These are phyloP conservation scores for Pygmarrhopalites habei DNA, from an alignment of 1,140 invertebrate species.

Conservation along the genomic window DNA sequence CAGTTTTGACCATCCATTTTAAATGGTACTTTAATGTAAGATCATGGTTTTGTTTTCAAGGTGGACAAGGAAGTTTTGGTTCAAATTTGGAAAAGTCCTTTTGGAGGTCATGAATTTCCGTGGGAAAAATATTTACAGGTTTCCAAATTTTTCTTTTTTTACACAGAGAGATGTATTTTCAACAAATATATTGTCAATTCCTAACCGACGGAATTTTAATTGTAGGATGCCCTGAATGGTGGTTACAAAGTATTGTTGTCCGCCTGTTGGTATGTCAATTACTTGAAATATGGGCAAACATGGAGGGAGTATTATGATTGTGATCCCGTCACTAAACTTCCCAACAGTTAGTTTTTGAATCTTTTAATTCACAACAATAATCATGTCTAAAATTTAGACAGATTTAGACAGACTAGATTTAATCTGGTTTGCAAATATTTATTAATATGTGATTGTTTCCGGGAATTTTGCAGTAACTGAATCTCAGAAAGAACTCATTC, in stretches of 20 bases:
- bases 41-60: slow-evolving; percentile 23
- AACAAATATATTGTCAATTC: neutral
- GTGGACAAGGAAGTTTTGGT: slow-evolving; percentile 59
- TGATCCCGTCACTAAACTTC: slow-evolving; percentile 22
- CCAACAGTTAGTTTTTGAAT: slow-evolving; percentile 18
- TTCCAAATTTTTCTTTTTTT: neutral
- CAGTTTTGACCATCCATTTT: too few relatives aligned
- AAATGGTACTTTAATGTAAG: slow-evolving; percentile 65
- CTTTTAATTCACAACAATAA: neutral
- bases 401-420: neutral
- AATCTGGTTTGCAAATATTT: neutral
- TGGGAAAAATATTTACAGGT: slow-evolving; percentile 40
- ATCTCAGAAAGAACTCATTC: slow-evolving; percentile 49
- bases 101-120: slow-evolving; percentile 44
- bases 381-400: neutral
- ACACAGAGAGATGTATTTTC: neutral
- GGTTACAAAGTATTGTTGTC: slow-evolving; percentile 49
- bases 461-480: slow-evolving; percentile 31
- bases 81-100: slow-evolving; percentile 60
- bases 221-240: slow-evolving; percentile 40
- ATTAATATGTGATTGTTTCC: neutral
- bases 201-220: neutral
- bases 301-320: slow-evolving; percentile 51
- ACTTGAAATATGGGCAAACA: slow-evolving; percentile 52
- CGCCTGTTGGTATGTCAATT: slow-evolving; percentile 56